Evolutionary conservation across 2,888 invertebrate genomes (phyloP).

Genomic region (Crioceris asparagi): DNA sequence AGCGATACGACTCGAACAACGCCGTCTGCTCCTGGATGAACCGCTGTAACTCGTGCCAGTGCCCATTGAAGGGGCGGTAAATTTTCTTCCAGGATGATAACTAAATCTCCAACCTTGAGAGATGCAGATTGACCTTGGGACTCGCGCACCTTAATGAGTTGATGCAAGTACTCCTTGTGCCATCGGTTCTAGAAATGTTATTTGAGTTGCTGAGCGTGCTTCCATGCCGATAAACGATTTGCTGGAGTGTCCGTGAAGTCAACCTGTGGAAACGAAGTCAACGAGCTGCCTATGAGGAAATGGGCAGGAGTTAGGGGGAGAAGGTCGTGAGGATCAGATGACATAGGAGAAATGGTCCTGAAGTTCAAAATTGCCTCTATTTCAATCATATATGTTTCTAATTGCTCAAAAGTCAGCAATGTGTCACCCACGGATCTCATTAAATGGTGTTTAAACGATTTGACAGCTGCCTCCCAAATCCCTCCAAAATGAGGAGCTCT

Average conservation of each 20-base stretch:
- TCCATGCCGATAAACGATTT: constrained; percentile 16
- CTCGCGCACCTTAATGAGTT: constrained; percentile 2
- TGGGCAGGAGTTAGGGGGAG: constrained; percentile 19
- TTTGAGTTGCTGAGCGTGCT: constrained; percentile 14
- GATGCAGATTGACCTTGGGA: not conserved
- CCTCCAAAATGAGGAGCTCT: constrained; percentile 11
- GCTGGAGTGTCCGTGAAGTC: constrained; percentile 9
- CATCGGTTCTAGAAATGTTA: constrained; percentile 19
- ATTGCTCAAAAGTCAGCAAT: constrained; percentile 1
- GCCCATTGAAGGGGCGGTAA: constrained; percentile 1
- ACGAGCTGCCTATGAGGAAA: constrained; percentile 18
- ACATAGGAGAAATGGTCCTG: constrained; percentile 3
- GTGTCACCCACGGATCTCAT: not conserved
- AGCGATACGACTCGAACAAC: constrained; percentile 2
- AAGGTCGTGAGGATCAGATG: constrained; percentile 13
- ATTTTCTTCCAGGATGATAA: constrained; percentile 4
- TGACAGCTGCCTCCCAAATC: constrained; percentile 8
- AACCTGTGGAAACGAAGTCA: constrained; percentile 16
- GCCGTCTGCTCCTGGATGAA: constrained; percentile 1
- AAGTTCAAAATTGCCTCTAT: constrained; percentile 7
- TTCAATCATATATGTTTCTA: constrained; percentile 5
- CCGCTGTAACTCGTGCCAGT: constrained; percentile 3
- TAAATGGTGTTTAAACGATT: constrained; percentile 6
- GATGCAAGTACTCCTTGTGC: constrained; percentile 9
- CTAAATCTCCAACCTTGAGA: not conserved